phyloP scores from a whole-genome alignment of 2,113 vertebrate species.

The Furnarius figulus region DNA sequence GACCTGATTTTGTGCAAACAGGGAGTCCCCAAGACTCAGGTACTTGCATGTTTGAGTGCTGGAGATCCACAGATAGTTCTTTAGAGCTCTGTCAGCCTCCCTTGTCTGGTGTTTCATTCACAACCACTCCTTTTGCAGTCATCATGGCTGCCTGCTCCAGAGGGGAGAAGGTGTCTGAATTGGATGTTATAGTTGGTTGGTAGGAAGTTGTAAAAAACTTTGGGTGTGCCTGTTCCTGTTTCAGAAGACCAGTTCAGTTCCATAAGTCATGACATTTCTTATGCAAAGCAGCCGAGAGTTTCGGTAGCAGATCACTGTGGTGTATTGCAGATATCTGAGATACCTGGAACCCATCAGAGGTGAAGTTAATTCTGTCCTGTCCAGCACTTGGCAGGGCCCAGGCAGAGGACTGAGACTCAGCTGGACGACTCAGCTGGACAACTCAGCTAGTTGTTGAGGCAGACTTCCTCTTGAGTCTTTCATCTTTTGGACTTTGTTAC shows the following conservation, averaged over 20 bases:
- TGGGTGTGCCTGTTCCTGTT: neutral
- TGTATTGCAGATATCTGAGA: neutral
- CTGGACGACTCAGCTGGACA: neutral
- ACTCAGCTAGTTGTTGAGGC: neutral
- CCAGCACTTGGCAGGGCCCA: neutral
- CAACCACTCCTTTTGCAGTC: neutral
- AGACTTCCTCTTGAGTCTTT: neutral
- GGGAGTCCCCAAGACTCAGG: neutral
- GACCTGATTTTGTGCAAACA: neutral
- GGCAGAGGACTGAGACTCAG: neutral
- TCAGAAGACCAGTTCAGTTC: neutral
- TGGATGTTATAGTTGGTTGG: neutral
- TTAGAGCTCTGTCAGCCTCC: neutral
- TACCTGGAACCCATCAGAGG: neutral
- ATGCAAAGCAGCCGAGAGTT: neutral
- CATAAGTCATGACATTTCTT: neutral
- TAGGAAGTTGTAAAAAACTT: neutral
- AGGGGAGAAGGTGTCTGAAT: neutral
- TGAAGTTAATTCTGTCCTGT: neutral
- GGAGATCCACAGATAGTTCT: accelerated
- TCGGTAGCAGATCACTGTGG: neutral
- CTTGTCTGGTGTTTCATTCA: neutral
- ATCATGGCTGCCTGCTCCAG: neutral
- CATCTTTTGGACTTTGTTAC: neutral
- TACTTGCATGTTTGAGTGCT: neutral